These are phyloP conservation scores for Sebastes hubbsi DNA, from an alignment of 2,797 vertebrate genomes.

Conservation along the genomic window DNA sequence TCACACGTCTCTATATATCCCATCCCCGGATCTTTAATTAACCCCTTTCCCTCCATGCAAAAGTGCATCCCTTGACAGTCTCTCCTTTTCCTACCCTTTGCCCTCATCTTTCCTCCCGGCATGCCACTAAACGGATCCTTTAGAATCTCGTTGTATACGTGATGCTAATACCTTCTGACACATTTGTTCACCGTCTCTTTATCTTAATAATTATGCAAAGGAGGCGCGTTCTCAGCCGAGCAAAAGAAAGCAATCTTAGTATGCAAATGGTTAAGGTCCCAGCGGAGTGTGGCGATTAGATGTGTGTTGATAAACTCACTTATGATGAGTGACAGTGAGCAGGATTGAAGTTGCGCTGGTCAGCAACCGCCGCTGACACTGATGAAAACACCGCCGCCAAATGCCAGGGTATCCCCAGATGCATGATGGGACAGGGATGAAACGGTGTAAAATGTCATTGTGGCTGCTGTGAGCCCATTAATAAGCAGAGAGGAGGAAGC, in stretches of 20 bases:
- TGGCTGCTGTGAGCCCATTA: slow-evolving; percentile 82
- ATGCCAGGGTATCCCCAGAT: slow-evolving; percentile 89
- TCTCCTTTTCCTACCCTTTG: slow-evolving; percentile 47
- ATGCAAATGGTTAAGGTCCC: slow-evolving; percentile 92
- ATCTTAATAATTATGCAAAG: slow-evolving; percentile 95
- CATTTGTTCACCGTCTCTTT: slow-evolving; percentile 90
- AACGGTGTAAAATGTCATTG: slow-evolving; percentile 86
- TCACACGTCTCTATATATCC: slow-evolving; percentile 13
- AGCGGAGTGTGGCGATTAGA: slow-evolving; percentile 75
- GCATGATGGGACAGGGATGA: slow-evolving; percentile 87
- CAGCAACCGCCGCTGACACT: slow-evolving; percentile 80
- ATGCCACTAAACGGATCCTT: slow-evolving; percentile 64
- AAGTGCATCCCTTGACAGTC: slow-evolving; percentile 53
- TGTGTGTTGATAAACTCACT: slow-evolving; percentile 93
- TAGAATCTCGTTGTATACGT: slow-evolving; percentile 74
- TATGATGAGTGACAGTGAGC: slow-evolving; percentile 91
- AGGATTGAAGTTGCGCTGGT: slow-evolving; percentile 87
- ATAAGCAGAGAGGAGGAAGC: slow-evolving; percentile 84
- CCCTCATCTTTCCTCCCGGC: slow-evolving; percentile 40
- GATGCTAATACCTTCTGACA: slow-evolving; percentile 86
- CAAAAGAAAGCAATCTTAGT: slow-evolving; percentile 89
- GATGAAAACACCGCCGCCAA: slow-evolving; percentile 87
- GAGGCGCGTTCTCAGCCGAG: slow-evolving; percentile 79
- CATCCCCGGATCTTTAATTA: slow-evolving; percentile 60
- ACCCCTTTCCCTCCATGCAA: slow-evolving; percentile 52